A percentile compares a stretch with the other conserved stretches of the same genome.
These are phyloP conservation scores for Netelia inedita DNA, from an alignment of 2,888 invertebrate genomes.

Conservation along the genomic window DNA sequence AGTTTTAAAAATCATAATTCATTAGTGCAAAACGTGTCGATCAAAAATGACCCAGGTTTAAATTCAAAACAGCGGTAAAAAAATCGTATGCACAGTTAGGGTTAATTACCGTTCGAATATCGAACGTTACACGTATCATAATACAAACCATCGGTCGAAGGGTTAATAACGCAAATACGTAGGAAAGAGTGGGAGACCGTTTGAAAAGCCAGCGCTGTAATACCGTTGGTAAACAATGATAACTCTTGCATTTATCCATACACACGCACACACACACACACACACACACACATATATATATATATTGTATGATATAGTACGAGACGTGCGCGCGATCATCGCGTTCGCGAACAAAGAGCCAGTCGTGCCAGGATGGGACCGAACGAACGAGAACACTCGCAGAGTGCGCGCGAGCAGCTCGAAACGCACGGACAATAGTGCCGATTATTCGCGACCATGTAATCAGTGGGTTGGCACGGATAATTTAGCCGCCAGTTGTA, in stretches of 20 bases:
- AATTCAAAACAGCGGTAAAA: no score
- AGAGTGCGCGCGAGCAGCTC: conserved; percentile 33
- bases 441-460: conserved; percentile 67
- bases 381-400: conserved; percentile 19
- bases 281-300: not conserved
- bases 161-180: conserved; percentile 39
- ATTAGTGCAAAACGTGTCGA: no score
- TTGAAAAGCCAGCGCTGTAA: conserved; percentile 31
- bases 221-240: conserved; percentile 54
- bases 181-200: not conserved
- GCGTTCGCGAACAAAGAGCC: conserved; percentile 58
- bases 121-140: conserved; percentile 17
- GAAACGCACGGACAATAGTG: conserved; percentile 58
- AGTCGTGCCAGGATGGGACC: conserved; percentile 2
- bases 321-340: conserved; percentile 35
- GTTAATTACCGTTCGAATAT: conserved; percentile 36
- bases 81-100: no score
- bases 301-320: not conserved
- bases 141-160: conserved; percentile 20
- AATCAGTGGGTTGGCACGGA: conserved; percentile 63
- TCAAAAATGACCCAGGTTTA: no score
- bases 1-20: no score
- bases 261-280: not conserved
- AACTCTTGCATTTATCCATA: not conserved
- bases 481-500: conserved; percentile 61